Conservation (phyloP, 2,888 invertebrate genomes). For the Nephrotoma guestfalica region DNA sequence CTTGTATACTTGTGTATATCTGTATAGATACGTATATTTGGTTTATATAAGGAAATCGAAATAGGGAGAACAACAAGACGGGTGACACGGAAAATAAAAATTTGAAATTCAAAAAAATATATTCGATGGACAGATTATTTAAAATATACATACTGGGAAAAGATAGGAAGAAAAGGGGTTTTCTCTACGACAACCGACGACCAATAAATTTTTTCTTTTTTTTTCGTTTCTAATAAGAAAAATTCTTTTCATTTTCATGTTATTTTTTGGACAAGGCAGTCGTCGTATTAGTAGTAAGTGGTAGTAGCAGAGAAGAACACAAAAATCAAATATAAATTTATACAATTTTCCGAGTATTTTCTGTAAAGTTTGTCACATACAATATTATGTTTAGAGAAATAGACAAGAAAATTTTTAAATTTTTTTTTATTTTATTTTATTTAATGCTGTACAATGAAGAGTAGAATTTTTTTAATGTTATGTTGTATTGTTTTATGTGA, state of each 20-base stretch:
- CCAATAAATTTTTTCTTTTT: not conserved
- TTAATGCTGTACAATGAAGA: not conserved
- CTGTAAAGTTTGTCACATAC: not conserved
- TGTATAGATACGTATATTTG: not conserved
- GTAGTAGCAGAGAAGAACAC: not conserved
- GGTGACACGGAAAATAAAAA: not conserved
- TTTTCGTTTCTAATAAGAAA: not conserved
- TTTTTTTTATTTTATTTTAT: not conserved
- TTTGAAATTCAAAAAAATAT: not conserved
- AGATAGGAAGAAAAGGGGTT: not conserved
- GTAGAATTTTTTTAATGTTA: not conserved
- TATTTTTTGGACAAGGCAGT: not conserved
- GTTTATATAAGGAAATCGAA: not conserved
- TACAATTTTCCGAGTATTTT: not conserved
- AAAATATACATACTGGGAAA: not conserved
- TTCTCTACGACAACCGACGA: not conserved
- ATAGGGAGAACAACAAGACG: not conserved
- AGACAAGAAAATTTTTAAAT: not conserved
- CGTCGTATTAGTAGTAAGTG: not conserved
- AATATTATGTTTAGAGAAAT: not conserved
- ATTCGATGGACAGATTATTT: not conserved
- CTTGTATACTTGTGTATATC: not conserved
- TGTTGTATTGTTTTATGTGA: not conserved
- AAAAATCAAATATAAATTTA: not conserved
- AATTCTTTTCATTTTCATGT: not conserved